These are phyloP conservation scores for Drosophila guanche DNA, from an alignment of 1,140 invertebrate species.

Conservation along the genomic window DNA sequence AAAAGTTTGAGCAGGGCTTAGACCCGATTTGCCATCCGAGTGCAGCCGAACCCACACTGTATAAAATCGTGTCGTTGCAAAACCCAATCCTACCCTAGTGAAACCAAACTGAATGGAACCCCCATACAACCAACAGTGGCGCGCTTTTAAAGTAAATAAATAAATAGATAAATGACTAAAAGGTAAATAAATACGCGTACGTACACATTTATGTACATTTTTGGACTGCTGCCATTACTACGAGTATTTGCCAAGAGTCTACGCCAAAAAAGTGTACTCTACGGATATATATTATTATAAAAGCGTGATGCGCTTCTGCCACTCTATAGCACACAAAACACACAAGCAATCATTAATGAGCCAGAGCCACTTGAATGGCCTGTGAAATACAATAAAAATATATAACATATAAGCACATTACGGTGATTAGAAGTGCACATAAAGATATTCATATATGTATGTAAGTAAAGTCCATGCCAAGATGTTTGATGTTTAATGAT, in stretches of 20 bases:
- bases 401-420: slow-evolving; percentile 79
- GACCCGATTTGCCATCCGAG: slow-evolving; percentile 32
- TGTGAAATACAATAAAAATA: slow-evolving; percentile 76
- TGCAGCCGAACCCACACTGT: slow-evolving; percentile 37
- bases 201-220: slow-evolving; percentile 51
- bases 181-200: slow-evolving; percentile 73
- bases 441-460: slow-evolving; percentile 44
- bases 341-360: slow-evolving; percentile 55
- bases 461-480: slow-evolving; percentile 24
- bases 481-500: slow-evolving; percentile 36
- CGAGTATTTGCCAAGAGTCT: slow-evolving; percentile 54
- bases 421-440: slow-evolving; percentile 74
- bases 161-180: slow-evolving; percentile 82
- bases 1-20: slow-evolving; percentile 67
- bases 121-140: slow-evolving; percentile 63
- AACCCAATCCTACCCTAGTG: slow-evolving; percentile 1
- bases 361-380: slow-evolving; percentile 58
- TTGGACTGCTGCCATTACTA: slow-evolving; percentile 66
- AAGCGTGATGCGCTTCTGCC: slow-evolving; percentile 20
- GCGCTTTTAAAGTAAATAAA: slow-evolving; percentile 79
- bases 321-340: slow-evolving; percentile 8
- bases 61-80: slow-evolving; percentile 29
- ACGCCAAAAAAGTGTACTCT: slow-evolving; percentile 55
- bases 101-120: slow-evolving; percentile 17
- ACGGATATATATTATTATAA: slow-evolving; percentile 33